phyloP scores from a whole-genome alignment of 2,888 invertebrate genomes.

The Allophyes oxyacanthae region DNA sequence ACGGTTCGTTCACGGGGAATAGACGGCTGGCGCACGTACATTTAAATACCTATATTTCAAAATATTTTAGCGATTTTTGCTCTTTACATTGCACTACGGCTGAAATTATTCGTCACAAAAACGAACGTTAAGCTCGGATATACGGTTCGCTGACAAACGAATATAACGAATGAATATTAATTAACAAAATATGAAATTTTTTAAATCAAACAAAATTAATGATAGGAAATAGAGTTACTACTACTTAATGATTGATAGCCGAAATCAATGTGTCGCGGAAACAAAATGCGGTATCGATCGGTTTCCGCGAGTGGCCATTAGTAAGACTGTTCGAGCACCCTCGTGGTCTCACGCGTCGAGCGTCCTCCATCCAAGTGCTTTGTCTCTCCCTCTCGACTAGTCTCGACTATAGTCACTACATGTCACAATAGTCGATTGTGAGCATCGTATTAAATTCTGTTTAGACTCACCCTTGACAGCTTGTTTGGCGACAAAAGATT shows the following conservation, averaged over 20 bases:
- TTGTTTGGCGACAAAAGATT: slow-evolving; percentile 51
- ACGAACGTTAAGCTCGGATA: slow-evolving; percentile 29
- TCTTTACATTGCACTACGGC: slow-evolving; percentile 17
- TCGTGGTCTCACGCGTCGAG: slow-evolving; percentile 70
- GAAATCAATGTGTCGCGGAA: slow-evolving; percentile 20
- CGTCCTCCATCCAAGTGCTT: slow-evolving; percentile 63
- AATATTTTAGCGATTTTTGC: slow-evolving; percentile 23
- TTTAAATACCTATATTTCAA: slow-evolving; percentile 23
- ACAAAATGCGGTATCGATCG: slow-evolving; percentile 63
- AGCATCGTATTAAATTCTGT: slow-evolving; percentile 58
- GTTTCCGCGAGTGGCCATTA: slow-evolving; percentile 71
- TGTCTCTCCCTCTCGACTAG: slow-evolving; percentile 58
- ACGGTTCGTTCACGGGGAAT: slow-evolving; percentile 35
- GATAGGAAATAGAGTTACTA: not conserved
- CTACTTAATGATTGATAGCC: slow-evolving; percentile 29
- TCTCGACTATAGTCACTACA: slow-evolving; percentile 55
- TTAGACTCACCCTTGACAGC: slow-evolving; percentile 49
- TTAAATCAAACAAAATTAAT: slow-evolving; percentile 7
- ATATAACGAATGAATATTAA: too few relatives aligned
- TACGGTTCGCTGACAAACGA: slow-evolving; percentile 24
- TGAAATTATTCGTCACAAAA: slow-evolving; percentile 46
- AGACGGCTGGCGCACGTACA: slow-evolving; percentile 3
- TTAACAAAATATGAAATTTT: slow-evolving; percentile 26
- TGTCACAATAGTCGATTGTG: slow-evolving; percentile 62
- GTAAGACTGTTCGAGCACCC: slow-evolving; percentile 61